Conservation (phyloP, 2,888 invertebrate species). For the Drosophila anomelani region DNA sequence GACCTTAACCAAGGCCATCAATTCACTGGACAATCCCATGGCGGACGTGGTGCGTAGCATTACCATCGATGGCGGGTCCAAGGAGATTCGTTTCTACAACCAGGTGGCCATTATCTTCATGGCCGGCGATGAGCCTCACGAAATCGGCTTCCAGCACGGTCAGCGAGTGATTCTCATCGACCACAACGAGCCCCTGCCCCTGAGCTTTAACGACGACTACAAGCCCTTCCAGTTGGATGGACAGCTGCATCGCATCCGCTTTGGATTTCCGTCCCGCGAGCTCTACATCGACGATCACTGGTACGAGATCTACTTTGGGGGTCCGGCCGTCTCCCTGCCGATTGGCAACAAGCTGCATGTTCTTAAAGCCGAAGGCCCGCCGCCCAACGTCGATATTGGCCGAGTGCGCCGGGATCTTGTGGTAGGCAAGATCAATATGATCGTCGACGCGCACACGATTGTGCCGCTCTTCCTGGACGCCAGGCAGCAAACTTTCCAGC, state of each 20-base stretch:
- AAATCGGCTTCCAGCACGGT: constrained; percentile 94
- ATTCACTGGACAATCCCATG: constrained; percentile 86
- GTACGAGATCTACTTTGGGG: constrained; percentile 97
- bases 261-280: constrained; percentile 96
- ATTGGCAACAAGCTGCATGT: constrained; percentile 91
- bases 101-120: constrained; percentile 93
- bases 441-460: constrained; percentile 92
- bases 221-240: constrained; percentile 91
- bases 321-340: constrained; percentile 92
- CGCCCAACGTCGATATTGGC: constrained; percentile 97
- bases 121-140: constrained; percentile 93
- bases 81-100: constrained; percentile 93
- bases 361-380: constrained; percentile 94
- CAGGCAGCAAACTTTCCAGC: constrained; percentile 91
- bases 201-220: constrained; percentile 89
- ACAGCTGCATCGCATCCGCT: constrained; percentile 90
- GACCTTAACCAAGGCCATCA: constrained; percentile 69
- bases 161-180: constrained; percentile 90
- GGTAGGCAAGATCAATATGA: constrained; percentile 92
- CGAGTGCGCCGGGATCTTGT: constrained; percentile 92
- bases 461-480: constrained; percentile 93
- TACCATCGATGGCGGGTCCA: constrained; percentile 91
- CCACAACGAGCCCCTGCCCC: constrained; percentile 89
- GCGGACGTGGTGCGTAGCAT: constrained; percentile 91
- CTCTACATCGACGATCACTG: constrained; percentile 94